Conservation (phyloP, 92 coral and sea anemone genomes). For the Siderastrea radians region DNA sequence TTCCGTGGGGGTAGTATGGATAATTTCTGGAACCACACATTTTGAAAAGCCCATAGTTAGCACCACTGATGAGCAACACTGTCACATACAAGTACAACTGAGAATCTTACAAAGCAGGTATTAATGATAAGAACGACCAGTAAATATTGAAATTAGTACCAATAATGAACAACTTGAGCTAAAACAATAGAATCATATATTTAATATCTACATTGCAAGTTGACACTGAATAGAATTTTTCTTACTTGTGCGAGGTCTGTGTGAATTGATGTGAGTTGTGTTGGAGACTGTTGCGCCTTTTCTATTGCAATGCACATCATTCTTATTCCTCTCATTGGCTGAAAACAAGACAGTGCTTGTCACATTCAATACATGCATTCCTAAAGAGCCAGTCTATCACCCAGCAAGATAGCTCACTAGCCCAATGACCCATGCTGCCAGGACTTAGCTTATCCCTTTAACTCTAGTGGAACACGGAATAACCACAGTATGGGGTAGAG, state of each 20-base stretch:
- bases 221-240: background rate
- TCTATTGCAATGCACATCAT: constrained; percentile 88
- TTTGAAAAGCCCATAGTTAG: too few species aligned
- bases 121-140: too few species aligned
- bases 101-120: too few species aligned
- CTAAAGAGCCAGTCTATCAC: background rate
- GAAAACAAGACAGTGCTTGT: background rate
- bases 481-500: too few species aligned
- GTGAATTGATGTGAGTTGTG: constrained; percentile 95
- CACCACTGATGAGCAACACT: too few species aligned
- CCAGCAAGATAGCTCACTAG: background rate
- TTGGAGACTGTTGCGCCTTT: constrained; percentile 80
- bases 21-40: too few species aligned
- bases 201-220: background rate
- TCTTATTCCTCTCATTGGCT: constrained; percentile 97
- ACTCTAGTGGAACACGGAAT: too few species aligned
- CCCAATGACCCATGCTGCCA: background rate
- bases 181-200: too few species aligned
- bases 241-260: constrained; percentile 94
- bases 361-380: background rate
- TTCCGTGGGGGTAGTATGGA: too few species aligned
- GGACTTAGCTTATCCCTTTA: background rate
- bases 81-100: too few species aligned
- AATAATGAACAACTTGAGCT: too few species aligned
- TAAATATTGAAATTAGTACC: too few species aligned